Percentiles rank a stretch among this genome's conserved stretches.
Conservation (phyloP, 2,888 invertebrate genomes). For the Volucella zonaria region DNA sequence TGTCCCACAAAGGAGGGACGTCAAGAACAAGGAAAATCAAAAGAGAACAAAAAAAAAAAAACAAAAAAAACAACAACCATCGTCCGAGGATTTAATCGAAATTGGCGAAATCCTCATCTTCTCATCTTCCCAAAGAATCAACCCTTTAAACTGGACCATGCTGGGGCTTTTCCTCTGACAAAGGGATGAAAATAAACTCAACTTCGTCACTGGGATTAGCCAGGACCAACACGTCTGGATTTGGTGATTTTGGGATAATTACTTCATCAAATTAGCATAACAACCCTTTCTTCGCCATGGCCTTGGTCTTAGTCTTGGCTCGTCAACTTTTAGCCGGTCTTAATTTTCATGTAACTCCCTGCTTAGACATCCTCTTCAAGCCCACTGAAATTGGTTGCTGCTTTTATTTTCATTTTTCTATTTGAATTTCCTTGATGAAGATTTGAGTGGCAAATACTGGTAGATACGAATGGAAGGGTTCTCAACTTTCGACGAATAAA, state of each 20-base stretch:
- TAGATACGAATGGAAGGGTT: conserved; percentile 1
- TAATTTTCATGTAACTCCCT: conserved; percentile 38
- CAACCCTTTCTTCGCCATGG: conserved; percentile 52
- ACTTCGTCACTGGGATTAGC: conserved; percentile 51
- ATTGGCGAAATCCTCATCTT: conserved; percentile 66
- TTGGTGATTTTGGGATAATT: conserved; percentile 72
- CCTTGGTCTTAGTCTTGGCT: not conserved
- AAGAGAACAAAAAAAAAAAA: not conserved
- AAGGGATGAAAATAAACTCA: conserved; percentile 49
- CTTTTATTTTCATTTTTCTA: conserved; percentile 21
- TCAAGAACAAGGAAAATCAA: conserved; percentile 14
- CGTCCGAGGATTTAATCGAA: conserved; percentile 62
- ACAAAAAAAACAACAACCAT: not conserved
- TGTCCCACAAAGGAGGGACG: conserved; percentile 4
- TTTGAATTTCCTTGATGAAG: conserved; percentile 55
- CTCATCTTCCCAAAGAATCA: conserved; percentile 46
- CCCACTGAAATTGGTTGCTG: conserved; percentile 15
- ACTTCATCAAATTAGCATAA: conserved; percentile 74
- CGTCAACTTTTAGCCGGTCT: conserved; percentile 10
- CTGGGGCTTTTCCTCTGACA: not conserved
- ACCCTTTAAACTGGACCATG: conserved; percentile 3
- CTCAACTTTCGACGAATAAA: conserved; percentile 31
- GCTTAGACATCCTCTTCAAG: conserved; percentile 1
- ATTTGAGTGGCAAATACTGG: not conserved
- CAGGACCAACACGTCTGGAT: conserved; percentile 67